These are phyloP conservation scores for Acanthosepion pharaonis DNA, from an alignment of 2,888 invertebrate genomes.

Conservation along the genomic window DNA sequence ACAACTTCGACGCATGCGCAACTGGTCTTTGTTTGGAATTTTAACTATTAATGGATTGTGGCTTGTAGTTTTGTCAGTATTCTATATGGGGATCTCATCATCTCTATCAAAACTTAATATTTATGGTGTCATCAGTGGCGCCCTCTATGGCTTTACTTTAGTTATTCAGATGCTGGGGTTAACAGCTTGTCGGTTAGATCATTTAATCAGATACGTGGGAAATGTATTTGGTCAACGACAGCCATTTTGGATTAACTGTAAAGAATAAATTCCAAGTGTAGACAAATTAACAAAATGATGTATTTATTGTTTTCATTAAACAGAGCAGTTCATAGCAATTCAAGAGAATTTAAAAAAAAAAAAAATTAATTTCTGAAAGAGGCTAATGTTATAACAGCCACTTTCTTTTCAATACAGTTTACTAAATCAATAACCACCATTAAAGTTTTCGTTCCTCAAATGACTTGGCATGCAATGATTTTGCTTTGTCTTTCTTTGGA, in stretches of 20 bases:
- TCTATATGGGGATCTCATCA: slow-evolving; percentile 56
- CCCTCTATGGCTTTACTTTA: slow-evolving; percentile 58
- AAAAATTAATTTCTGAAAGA: too few relatives aligned
- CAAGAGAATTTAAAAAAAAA: too few relatives aligned
- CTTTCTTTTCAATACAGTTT: too few relatives aligned
- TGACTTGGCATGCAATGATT: too few relatives aligned
- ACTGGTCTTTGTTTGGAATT: slow-evolving; percentile 54
- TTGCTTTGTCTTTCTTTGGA: too few relatives aligned
- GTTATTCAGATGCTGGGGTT: slow-evolving; percentile 59
- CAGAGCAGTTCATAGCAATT: too few relatives aligned
- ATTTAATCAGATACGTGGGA: slow-evolving; percentile 54
- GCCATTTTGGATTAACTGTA: slow-evolving; percentile 56
- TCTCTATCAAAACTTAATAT: slow-evolving; percentile 60
- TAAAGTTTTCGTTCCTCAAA: too few relatives aligned
- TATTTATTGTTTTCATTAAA: background rate
- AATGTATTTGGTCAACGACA: slow-evolving; percentile 55
- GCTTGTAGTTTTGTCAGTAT: slow-evolving; percentile 55
- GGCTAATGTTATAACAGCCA: too few relatives aligned
- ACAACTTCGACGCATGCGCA: slow-evolving; percentile 54
- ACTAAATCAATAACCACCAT: too few relatives aligned
- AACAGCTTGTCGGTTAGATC: slow-evolving; percentile 57
- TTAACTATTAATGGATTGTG: slow-evolving; percentile 55
- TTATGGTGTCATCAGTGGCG: slow-evolving; percentile 56
- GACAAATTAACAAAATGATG: background rate
- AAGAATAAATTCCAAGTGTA: slow-evolving; percentile 48